Base-by-base conservation (phyloP, 2,113 vertebrate species). In the Neogale vison region DNA sequence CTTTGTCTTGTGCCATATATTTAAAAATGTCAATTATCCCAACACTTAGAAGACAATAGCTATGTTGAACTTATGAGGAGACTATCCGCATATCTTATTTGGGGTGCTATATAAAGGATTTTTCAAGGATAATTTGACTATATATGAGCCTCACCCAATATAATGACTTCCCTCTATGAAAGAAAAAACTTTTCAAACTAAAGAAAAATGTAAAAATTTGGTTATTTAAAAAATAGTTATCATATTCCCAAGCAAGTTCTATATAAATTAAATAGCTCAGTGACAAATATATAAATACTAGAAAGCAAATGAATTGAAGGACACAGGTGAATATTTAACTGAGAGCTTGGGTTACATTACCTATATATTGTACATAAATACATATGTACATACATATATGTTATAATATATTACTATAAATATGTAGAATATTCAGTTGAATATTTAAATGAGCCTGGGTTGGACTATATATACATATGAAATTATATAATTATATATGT, bases 201-300 rank as follows among this genome's bases (percentile, higher is more conserved):
- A 94, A 76, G 15, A n/a, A 92, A 77, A 95, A 88, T 13, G 7
- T 71, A 1, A 21, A 5, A 80, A 84, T 1, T 83, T 42, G 5
- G 17, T 57, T 95, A 42, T 72, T 90, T 63, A 11, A 20, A 90
- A 88, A 89, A 67, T 13, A 80, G 8, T 67, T 76, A n/a, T 12
- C 23, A n/a, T 61, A n/a, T 24, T 26, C 21, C 39, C 69, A 67
- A 74, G 65, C n/a, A 39, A 79, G 29, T 29, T 91, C 45, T 59
- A 39, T 26, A 79, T 79, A 83, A 81, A 45, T 93, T 55, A 71
- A 81, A 69, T 45, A 92, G 50, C 69, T 90, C 4, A 20, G 42
- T 61, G 45, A 24, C 71, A 95, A 90, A 71, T n/a, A 39, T 42
- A 71, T n/a, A 88, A 92, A 34, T 76, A 61, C 39, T 89, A 39